A percentile compares a stretch with the other conserved stretches of the same genome.
These are phyloP conservation scores for Ceratoteleas bidentatus DNA, from an alignment of 1,140 invertebrate species.

Conservation along the genomic window DNA sequence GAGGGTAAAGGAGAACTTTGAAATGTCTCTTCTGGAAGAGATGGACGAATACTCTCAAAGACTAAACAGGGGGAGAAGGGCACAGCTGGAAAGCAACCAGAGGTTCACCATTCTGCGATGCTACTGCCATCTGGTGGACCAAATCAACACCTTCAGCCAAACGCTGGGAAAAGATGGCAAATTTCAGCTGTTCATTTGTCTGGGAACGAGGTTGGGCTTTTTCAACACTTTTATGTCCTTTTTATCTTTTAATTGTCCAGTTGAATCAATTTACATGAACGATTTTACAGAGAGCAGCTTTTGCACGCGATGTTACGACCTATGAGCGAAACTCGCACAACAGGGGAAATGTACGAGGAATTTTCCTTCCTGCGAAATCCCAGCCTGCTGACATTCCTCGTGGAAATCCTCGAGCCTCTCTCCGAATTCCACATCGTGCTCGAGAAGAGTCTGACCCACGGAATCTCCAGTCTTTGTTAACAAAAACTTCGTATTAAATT, in stretches of 20 bases:
- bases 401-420: slow-evolving; percentile 95
- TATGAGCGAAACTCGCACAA: slow-evolving; percentile 92
- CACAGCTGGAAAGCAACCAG: slow-evolving; percentile 79
- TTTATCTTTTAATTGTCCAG: too few relatives aligned
- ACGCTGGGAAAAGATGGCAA: slow-evolving; percentile 98
- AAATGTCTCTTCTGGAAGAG: slow-evolving; percentile 86
- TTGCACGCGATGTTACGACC: slow-evolving; percentile 93
- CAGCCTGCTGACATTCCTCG: slow-evolving; percentile 91
- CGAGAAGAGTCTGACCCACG: slow-evolving; percentile 96
- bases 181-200: slow-evolving; percentile 97
- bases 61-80: slow-evolving; percentile 74
- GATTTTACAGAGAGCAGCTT: slow-evolving; percentile 91
- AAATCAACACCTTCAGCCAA: slow-evolving; percentile 92
- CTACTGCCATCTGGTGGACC: slow-evolving; percentile 90
- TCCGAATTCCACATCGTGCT: slow-evolving; percentile 96
- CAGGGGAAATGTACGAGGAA: slow-evolving; percentile 97
- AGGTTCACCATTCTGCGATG: slow-evolving; percentile 87
- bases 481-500: slow-evolving; percentile 22
- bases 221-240: too few relatives aligned
- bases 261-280: not conserved
- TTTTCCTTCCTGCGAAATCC: slow-evolving; percentile 94
- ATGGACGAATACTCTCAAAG: slow-evolving; percentile 79
- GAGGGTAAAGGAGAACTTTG: slow-evolving; percentile 92
- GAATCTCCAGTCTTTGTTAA: slow-evolving; percentile 86
- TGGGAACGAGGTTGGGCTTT: slow-evolving; percentile 80